A percentile compares a stretch with the other conserved stretches of the same genome.
Conservation (phyloP, 2,888 invertebrate species). For the Stenoptilia bipunctidactyla region DNA sequence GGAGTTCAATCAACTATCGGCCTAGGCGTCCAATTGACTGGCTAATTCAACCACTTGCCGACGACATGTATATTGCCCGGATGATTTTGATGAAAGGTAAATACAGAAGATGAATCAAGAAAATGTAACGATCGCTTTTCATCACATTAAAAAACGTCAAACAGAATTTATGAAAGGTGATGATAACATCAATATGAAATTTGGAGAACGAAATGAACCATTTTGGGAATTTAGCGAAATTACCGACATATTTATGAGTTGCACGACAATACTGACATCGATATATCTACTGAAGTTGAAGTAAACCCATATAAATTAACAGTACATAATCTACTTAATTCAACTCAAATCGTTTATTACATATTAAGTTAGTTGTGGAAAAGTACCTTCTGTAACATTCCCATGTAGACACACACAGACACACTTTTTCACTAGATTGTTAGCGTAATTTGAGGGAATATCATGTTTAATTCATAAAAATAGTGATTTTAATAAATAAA, state of each 20-base stretch:
- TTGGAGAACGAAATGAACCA: slow-evolving; percentile 9
- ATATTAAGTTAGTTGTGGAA: slow-evolving; percentile 17
- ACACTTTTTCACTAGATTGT: slow-evolving; percentile 14
- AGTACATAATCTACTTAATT: slow-evolving; percentile 11
- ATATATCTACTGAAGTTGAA: slow-evolving; percentile 7
- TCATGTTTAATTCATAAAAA: too few species aligned
- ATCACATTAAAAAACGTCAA: slow-evolving; percentile 6
- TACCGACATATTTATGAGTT: slow-evolving; percentile 13
- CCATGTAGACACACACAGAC: slow-evolving; percentile 14
- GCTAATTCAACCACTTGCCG: too few species aligned
- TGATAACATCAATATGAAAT: slow-evolving; percentile 13
- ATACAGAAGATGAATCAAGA: slow-evolving; percentile 44
- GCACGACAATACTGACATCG: slow-evolving; percentile 11
- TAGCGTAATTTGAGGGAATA: slow-evolving; percentile 19
- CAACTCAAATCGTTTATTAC: too few species aligned
- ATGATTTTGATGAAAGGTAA: slow-evolving; percentile 39
- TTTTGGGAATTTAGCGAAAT: slow-evolving; percentile 11
- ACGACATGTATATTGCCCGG: slow-evolving; percentile 52
- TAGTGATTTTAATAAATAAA: too few species aligned
- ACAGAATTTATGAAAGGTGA: slow-evolving; percentile 11
- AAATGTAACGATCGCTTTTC: slow-evolving; percentile 24
- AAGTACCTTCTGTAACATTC: slow-evolving; percentile 9
- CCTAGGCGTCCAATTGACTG: too few species aligned
- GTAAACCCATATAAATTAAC: slow-evolving; percentile 15
- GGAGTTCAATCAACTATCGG: too few species aligned